phyloP scores from a whole-genome alignment of 1,140 invertebrate genomes.

The Melanaphis sacchari region DNA sequence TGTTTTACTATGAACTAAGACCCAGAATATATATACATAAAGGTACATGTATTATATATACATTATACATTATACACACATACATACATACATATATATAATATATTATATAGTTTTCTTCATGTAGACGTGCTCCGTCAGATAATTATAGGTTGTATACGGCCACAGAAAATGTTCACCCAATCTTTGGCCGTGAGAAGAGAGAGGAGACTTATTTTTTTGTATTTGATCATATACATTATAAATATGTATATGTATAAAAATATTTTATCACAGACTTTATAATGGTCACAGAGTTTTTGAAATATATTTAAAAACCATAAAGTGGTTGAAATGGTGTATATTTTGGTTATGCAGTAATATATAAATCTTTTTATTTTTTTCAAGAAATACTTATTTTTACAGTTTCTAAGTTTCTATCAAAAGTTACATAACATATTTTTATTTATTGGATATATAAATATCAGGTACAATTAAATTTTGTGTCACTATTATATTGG shows the following conservation, averaged over 20 bases:
- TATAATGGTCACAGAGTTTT: constrained; percentile 23
- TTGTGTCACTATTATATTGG: background rate
- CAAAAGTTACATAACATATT: background rate
- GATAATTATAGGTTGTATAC: constrained; percentile 56
- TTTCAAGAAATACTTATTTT: background rate
- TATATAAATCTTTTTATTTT: background rate
- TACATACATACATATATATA: background rate
- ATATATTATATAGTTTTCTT: constrained; percentile 45
- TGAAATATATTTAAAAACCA: constrained; percentile 25
- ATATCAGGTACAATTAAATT: background rate
- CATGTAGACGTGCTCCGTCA: constrained; percentile 52
- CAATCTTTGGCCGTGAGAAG: constrained; percentile 58
- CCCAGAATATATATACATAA: constrained; percentile 32
- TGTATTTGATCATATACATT: constrained; percentile 49
- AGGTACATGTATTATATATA: background rate
- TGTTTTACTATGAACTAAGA: constrained; percentile 52
- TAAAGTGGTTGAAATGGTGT: background rate
- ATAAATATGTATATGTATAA: background rate
- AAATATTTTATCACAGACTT: constrained; percentile 51
- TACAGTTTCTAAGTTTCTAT: background rate
- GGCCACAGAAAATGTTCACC: constrained; percentile 56
- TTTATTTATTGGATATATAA: background rate
- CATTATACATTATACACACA: constrained; percentile 2
- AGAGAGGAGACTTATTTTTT: constrained; percentile 57
- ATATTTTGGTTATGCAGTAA: background rate